Base-by-base conservation (phyloP, 2,113 vertebrate species). In the Sterna hirundo region DNA sequence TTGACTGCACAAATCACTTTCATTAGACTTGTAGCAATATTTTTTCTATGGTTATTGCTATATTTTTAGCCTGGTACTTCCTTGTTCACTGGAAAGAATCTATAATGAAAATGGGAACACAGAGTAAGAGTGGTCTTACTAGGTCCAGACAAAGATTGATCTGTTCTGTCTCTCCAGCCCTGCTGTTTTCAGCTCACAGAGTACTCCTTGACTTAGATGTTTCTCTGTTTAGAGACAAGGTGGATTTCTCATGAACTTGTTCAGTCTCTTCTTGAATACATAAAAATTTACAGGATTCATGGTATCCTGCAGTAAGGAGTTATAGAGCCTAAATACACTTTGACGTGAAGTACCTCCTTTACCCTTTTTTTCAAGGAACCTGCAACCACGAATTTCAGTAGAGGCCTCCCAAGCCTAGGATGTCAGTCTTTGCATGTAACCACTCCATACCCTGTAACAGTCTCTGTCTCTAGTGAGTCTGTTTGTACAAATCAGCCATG, bases 341-440 rank as follows among this genome's bases (percentile, higher is more conserved):
- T 57, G 34, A 26, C 8, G n/a, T 3, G 11, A 58, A 40, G 4
- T 14, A 9, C 3, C 5, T n/a, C 10, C 13, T 42, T 23, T 62
- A 6, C 9, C 44, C 44, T 46, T 46, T 46, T 46, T 46, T 46
- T 46, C 44, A 46, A 46, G 44, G 44, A 52, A 7, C 0, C 0
- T 42, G 11, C 11, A 57, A 15, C 21, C 21, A 3, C 23, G 29
- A 5, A 16, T 49, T 62, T 68, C 51, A 64, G 23, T 29, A 54
- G 29, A 75, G 36, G 3, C 16, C 25, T 71, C 19, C 11, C 40
- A 61, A 17, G 15, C 15, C 9, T 29, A 8, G 6, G 5, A 5
- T 66, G 4, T 44, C 0, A 1, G 1, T 54, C 1, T 18, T 49
- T 76, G 11, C 40, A 15, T 17, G 23, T 30, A 30, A 57, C 40